These are phyloP conservation scores for Melanogrammus aeglefinus DNA, from an alignment of 2,797 vertebrate species.

Conservation along the genomic window DNA sequence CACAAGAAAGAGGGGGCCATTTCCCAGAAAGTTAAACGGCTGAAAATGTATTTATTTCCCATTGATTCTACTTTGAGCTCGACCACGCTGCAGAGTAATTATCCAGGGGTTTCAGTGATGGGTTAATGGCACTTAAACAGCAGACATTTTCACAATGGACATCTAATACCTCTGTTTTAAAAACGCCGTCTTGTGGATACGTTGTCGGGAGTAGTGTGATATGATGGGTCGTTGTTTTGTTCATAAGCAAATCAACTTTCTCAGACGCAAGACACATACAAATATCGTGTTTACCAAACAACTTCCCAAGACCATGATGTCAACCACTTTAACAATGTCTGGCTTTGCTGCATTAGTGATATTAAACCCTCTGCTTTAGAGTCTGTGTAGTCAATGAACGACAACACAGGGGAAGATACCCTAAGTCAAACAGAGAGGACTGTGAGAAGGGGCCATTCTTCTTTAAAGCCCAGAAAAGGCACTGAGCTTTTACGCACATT, in stretches of 20 bases:
- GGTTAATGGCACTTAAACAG: background rate
- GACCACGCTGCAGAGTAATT: background rate
- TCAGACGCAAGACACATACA: background rate
- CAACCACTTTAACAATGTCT: background rate
- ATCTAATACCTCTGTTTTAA: background rate
- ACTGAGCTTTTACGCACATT: conserved; percentile 20
- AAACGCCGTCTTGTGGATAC: background rate
- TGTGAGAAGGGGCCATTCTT: conserved; percentile 28
- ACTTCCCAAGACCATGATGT: background rate
- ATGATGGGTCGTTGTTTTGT: background rate
- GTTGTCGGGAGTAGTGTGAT: background rate
- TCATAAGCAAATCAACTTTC: background rate
- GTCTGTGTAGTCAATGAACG: conserved; percentile 26
- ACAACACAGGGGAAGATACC: conserved; percentile 32
- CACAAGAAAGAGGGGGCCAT: background rate
- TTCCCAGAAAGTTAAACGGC: background rate
- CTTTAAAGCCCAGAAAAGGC: conserved; percentile 26
- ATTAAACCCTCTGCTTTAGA: conserved; percentile 14
- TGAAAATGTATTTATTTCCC: background rate
- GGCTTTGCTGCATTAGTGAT: background rate
- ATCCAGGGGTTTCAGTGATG: background rate
- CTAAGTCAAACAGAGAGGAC: conserved; percentile 42
- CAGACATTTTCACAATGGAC: background rate
- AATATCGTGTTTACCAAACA: background rate
- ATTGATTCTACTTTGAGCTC: background rate